These are phyloP conservation scores for Spodoptera frugiperda DNA, from an alignment of 1,140 invertebrate species.

Conservation along the genomic window DNA sequence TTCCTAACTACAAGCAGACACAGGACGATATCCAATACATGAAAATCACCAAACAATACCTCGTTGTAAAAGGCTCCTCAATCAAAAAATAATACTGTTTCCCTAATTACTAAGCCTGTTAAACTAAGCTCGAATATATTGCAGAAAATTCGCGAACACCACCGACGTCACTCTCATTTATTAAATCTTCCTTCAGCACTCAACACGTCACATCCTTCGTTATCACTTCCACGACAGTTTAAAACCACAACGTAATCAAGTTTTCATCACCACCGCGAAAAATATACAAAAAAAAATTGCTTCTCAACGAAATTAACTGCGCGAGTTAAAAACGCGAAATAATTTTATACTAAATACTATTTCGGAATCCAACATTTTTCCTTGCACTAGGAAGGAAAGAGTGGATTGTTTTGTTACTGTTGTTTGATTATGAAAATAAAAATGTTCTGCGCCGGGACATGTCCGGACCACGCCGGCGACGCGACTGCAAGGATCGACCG, in stretches of 20 bases:
- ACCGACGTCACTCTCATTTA: conserved; percentile 37
- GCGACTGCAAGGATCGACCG: conserved; percentile 84
- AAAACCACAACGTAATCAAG: conserved; percentile 43
- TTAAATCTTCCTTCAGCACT: conserved; percentile 41
- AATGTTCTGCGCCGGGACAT: conserved; percentile 62
- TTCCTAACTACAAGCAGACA: conserved; percentile 80
- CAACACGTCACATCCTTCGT: conserved; percentile 48
- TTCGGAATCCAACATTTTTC: conserved; percentile 66
- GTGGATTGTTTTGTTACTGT: conserved; percentile 72
- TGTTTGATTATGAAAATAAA: conserved; percentile 55
- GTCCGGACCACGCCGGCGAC: conserved; percentile 79
- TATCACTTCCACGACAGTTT: conserved; percentile 10
- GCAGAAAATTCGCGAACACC: conserved; percentile 60
- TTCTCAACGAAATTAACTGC: conserved; percentile 77
- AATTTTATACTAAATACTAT: conserved; percentile 48
- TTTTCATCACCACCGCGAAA: conserved; percentile 56
- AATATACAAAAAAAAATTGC: conserved; percentile 58
- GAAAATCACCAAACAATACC: conserved; percentile 74
- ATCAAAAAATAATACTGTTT: conserved; percentile 65
- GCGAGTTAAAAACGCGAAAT: conserved; percentile 79
- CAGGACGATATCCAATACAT: conserved; percentile 81
- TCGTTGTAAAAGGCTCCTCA: conserved; percentile 62
- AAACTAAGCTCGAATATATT: conserved; percentile 72
- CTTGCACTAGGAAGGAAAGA: conserved; percentile 75
- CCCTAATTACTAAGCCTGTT: conserved; percentile 65